phyloP scores from a whole-genome alignment of 2,113 vertebrate genomes.

The Callocephalon fimbriatum region DNA sequence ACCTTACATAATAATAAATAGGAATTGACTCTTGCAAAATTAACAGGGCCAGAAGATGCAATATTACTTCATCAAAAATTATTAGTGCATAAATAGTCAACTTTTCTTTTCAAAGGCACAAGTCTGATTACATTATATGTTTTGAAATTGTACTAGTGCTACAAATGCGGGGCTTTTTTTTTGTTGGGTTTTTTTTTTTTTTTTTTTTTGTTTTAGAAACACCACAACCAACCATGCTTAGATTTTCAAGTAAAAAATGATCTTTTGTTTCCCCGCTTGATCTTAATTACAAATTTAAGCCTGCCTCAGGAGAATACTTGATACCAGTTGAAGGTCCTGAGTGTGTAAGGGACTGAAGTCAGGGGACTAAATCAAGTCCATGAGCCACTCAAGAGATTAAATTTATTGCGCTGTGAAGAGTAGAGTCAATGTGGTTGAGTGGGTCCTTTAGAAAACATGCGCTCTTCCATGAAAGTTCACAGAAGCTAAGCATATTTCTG shows the following conservation, averaged over 20 bases:
- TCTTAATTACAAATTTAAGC: background rate
- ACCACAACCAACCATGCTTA: rapidly evolving
- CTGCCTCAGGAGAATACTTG: background rate
- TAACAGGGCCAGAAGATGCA: background rate
- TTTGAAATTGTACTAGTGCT: background rate
- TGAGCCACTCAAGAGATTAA: background rate
- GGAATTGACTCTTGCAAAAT: background rate
- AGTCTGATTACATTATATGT: background rate
- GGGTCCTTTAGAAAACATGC: background rate
- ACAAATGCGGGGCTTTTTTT: background rate
- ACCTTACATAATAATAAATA: background rate
- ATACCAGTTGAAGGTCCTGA: background rate
- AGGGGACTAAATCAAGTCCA: background rate
- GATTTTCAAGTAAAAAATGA: background rate
- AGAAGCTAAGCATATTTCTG: background rate
- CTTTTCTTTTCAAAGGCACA: background rate
- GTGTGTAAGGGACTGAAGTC: background rate
- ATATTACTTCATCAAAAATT: background rate
- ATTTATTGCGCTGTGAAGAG: background rate
- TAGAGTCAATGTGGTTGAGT: rapidly evolving
- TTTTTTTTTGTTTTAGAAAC: background rate
- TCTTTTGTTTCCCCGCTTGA: background rate
- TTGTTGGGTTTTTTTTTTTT: no score
- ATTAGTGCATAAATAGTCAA: background rate
- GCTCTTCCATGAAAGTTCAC: background rate